Evolutionary conservation across 2,888 invertebrate species (phyloP).

Genomic region (Tipula confusa): DNA sequence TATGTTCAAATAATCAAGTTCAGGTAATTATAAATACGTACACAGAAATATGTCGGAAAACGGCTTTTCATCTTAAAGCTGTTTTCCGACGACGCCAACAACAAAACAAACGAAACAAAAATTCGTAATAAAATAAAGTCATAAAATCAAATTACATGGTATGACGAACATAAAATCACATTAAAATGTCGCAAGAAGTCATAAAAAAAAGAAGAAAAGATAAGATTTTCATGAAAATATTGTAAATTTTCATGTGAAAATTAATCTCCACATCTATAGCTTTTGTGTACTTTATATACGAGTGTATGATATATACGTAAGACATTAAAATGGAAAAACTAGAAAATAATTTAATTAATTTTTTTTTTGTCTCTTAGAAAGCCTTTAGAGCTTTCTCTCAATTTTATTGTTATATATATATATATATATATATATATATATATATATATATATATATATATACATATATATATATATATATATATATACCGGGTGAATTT

Average conservation of each 20-base stretch:
- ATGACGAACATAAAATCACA: constrained; percentile 20
- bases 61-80: background rate
- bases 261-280: constrained; percentile 12
- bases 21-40: constrained; percentile 13
- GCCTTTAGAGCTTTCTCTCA: constrained; percentile 21
- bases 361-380: background rate
- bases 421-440: no score
- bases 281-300: background rate
- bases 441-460: no score
- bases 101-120: background rate
- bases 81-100: background rate
- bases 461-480: no score
- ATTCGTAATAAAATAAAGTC: background rate
- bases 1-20: background rate
- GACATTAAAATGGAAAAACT: background rate
- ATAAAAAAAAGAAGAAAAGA: background rate
- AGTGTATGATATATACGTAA: background rate
- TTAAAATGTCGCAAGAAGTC: constrained; percentile 12
- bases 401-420: background rate
- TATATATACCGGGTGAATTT: no score
- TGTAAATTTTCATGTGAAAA: constrained; percentile 20
- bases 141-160: constrained; percentile 25
- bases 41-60: background rate
- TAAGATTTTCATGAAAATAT: constrained; percentile 20
- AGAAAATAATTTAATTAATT: constrained; percentile 25